Base-by-base conservation (phyloP, 64 coral and sea anemone genomes). In the Anthopleura sola region DNA sequence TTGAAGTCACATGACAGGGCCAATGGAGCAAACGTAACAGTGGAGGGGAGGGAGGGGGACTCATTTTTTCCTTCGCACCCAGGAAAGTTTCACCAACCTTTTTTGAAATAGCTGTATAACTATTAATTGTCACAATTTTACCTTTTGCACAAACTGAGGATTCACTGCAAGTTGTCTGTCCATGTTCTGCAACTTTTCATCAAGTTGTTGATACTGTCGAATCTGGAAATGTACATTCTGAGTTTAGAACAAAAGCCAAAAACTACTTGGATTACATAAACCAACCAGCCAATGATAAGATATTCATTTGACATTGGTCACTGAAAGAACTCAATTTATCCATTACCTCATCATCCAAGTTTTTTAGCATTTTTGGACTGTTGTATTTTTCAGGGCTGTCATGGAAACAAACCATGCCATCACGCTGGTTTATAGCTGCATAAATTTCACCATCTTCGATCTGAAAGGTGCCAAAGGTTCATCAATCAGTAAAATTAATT, bases 341-440 rank as follows among this genome's bases (percentile, higher is more conserved):
- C 18, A 10, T 75, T 68, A 99, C 96, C 96, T 99, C 86, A 23
- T 87, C 84, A 39, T 99, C 96, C 80, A 99, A 75, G 14, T 91
- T 91, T 87, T 94, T 99, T 19, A 99, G 60, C 96, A 99, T 99
- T 51, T 89, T 94, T 80, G 92, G 96, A 51, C 93, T 89, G 57
- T 99, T 99, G 60, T 99, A 99, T 88, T 99, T 99, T 81, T 99
- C 92, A 37, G 96, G 90, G 82, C 93, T 99, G 50, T 89, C 90
- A 53, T 99, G 96, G 78, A 99, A 99, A 18, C 89, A 99, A 32
- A 99, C 96, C 96, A 99, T 99, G 11, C 92, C 96, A 94, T 99
- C 96, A 86, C 86, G 86, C 49, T 94, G 95, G 85, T 98, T 91
- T 37, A 98, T 98, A 55, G 87, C 91, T n/a, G 95, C 95, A 78